These are phyloP conservation scores for Penaeus vannamei DNA, from an alignment of 1,140 invertebrate species.

Conservation along the genomic window DNA sequence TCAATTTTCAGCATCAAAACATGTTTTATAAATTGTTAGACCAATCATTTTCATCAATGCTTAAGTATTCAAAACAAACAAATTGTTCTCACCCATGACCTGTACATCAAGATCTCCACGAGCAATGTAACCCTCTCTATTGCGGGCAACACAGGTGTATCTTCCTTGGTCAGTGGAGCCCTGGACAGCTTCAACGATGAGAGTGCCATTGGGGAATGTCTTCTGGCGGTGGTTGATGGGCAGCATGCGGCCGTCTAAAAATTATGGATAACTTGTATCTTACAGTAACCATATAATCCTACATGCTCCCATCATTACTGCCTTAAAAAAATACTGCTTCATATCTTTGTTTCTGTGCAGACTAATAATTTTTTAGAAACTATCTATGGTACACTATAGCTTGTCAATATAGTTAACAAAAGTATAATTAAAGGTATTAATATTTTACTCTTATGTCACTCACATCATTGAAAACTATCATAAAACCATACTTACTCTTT, in stretches of 20 bases:
- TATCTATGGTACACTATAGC: no score
- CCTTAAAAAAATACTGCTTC: no score
- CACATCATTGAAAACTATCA: no score
- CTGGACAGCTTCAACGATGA: constrained; percentile 95
- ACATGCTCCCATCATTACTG: no score
- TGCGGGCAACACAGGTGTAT: constrained; percentile 94
- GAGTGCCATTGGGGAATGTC: constrained; percentile 92
- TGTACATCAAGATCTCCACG: constrained; percentile 90
- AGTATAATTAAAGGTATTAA: no score
- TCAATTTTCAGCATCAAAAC: background rate
- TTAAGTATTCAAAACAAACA: background rate
- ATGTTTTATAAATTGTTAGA: no score
- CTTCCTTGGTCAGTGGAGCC: constrained; percentile 91
- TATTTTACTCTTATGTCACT: no score
- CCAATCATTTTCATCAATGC: background rate
- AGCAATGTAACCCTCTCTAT: constrained; percentile 89
- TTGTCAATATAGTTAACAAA: no score
- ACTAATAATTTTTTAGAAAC: no score
- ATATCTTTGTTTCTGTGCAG: no score
- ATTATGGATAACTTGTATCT: background rate
- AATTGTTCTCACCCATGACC: constrained; percentile 88
- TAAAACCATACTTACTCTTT: constrained; percentile 75
- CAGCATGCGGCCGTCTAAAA: constrained; percentile 79
- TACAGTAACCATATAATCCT: background rate
- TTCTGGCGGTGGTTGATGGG: constrained; percentile 96